Evolutionary conservation across 2,797 vertebrate species (phyloP).

Genomic region (Gastrophryne carolinensis): DNA sequence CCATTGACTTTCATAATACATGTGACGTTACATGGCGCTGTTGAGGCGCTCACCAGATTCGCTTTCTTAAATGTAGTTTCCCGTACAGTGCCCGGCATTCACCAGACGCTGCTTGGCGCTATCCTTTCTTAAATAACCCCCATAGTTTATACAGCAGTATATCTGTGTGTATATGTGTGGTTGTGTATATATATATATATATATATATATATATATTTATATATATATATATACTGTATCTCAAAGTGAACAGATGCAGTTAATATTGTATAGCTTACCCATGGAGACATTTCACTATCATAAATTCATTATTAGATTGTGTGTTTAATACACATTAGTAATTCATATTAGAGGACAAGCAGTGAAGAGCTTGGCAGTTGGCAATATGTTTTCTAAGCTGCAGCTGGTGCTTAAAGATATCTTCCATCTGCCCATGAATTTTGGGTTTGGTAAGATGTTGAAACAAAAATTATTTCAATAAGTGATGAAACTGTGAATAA

Average conservation of each 20-base stretch:
- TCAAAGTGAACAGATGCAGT: too few relatives aligned
- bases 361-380: conserved; percentile 26
- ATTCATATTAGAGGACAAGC: conserved; percentile 36
- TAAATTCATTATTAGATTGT: conserved; percentile 25
- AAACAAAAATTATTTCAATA: background rate
- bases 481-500: background rate
- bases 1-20: too few relatives aligned
- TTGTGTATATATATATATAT: too few relatives aligned
- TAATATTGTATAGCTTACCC: background rate
- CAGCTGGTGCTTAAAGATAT: conserved; percentile 27
- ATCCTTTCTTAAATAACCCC: too few relatives aligned
- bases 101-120: too few relatives aligned
- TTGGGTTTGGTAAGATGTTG: conserved; percentile 1
- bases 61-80: too few relatives aligned
- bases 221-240: background rate
- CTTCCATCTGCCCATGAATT: conserved; percentile 29
- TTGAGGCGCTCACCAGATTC: too few relatives aligned
- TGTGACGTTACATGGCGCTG: too few relatives aligned
- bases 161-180: too few relatives aligned
- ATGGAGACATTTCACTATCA: background rate
- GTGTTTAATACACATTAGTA: conserved; percentile 33
- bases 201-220: too few relatives aligned
- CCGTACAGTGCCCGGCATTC: too few relatives aligned
- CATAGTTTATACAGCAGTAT: too few relatives aligned
- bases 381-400: conserved; percentile 35